Evolutionary conservation across 2,797 vertebrate genomes (phyloP).

Genomic region (Gouania willdenowi): DNA sequence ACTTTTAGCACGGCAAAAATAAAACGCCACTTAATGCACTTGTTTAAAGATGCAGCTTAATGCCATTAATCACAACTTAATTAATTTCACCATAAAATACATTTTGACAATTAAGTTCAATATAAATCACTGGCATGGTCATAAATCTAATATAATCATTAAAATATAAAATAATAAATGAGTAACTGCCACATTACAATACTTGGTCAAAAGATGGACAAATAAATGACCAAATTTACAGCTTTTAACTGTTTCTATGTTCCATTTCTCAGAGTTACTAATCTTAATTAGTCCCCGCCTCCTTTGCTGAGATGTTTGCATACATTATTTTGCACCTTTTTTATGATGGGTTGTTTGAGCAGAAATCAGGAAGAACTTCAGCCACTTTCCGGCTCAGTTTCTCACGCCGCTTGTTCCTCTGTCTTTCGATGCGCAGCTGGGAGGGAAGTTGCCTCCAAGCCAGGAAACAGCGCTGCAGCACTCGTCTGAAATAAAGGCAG

Average conservation of each 20-base stretch:
- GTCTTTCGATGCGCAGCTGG: conserved; percentile 73
- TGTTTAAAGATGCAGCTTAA: conserved; percentile 2
- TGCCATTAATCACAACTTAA: background rate
- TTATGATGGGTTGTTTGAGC: background rate
- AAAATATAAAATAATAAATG: background rate
- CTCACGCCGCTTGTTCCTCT: conserved; percentile 77
- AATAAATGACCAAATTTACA: conserved; percentile 2
- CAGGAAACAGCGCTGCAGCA: conserved; percentile 62
- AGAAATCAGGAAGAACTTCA: conserved; percentile 88
- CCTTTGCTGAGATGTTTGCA: background rate
- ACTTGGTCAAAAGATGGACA: background rate
- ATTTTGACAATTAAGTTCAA: conserved; percentile 9
- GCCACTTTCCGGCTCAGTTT: conserved; percentile 82
- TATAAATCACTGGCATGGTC: background rate
- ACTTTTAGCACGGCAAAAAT: background rate
- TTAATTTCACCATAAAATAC: conserved; percentile 11
- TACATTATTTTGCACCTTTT: background rate
- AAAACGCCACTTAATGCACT: background rate
- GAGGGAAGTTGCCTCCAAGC: conserved; percentile 79
- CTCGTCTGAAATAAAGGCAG: conserved; percentile 68
- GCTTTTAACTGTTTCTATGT: background rate
- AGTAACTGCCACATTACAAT: conserved; percentile 2
- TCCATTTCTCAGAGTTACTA: background rate
- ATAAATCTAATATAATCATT: no score
- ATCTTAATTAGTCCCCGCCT: no score